These are phyloP conservation scores for Corythaixoides concolor DNA, from an alignment of 2,113 vertebrate species.

Conservation along the genomic window DNA sequence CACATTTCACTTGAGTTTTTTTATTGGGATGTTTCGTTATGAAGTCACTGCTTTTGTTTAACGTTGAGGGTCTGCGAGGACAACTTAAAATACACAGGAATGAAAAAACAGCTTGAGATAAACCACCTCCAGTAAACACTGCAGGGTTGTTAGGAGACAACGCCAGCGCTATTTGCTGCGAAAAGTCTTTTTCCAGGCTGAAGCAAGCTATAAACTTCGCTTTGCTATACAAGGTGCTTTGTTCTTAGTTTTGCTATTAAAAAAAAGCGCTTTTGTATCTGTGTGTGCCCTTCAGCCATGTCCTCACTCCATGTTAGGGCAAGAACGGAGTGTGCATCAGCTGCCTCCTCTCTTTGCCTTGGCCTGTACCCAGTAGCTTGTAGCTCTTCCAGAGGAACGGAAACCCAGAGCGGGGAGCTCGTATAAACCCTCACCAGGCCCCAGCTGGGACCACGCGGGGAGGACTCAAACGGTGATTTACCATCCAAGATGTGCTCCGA, in stretches of 20 bases:
- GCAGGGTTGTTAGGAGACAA: background rate
- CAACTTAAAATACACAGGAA: background rate
- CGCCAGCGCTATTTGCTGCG: background rate
- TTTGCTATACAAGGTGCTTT: conserved; percentile 55
- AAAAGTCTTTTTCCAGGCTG: background rate
- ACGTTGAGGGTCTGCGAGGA: background rate
- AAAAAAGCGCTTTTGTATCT: conserved; percentile 19
- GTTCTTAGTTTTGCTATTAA: background rate
- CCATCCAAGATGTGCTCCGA: background rate
- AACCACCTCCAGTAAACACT: conserved; percentile 5
- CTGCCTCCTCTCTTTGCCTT: conserved; percentile 29
- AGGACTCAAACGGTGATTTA: background rate
- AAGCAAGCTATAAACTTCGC: background rate
- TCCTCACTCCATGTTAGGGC: conserved; percentile 61
- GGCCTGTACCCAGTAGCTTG: conserved; percentile 20
- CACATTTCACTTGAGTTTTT: background rate
- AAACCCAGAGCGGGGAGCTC: background rate
- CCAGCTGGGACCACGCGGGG: background rate
- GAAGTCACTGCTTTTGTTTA: background rate
- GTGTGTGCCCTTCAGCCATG: background rate
- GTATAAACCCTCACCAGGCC: background rate
- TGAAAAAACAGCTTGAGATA: conserved; percentile 6
- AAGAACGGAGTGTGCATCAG: background rate
- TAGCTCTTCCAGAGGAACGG: background rate
- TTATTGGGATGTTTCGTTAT: background rate